Conservation (phyloP, 2,888 invertebrate species). For the Biston stratarius region DNA sequence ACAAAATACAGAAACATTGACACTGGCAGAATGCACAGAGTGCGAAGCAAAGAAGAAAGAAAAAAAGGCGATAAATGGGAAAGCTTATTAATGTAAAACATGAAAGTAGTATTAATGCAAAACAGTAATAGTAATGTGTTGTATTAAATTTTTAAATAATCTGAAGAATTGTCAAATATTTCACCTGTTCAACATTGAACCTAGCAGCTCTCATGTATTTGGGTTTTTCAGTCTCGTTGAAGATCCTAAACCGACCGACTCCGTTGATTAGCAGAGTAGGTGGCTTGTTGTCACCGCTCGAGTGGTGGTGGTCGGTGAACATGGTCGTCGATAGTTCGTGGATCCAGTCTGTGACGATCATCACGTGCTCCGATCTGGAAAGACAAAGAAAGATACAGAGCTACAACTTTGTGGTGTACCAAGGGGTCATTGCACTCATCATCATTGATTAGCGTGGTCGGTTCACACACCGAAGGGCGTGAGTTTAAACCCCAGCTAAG, state of each 20-base stretch:
- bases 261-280: constrained; percentile 94
- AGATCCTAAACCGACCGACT: constrained; percentile 87
- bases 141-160: neutral
- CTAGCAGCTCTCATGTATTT: constrained; percentile 87
- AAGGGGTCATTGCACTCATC: too few species aligned
- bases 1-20: too few species aligned
- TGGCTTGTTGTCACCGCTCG: constrained; percentile 93
- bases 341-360: constrained; percentile 94
- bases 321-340: constrained; percentile 90
- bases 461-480: too few species aligned
- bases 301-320: constrained; percentile 95
- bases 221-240: constrained; percentile 68
- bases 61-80: too few species aligned
- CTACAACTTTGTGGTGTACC: too few species aligned
- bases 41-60: too few species aligned
- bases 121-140: neutral
- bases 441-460: too few species aligned
- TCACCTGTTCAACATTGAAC: constrained; percentile 89
- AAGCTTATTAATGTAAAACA: too few species aligned
- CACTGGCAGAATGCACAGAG: too few species aligned
- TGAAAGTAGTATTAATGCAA: neutral
- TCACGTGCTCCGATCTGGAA: constrained; percentile 88
- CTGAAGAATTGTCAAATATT: constrained; percentile 3
- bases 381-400: too few species aligned
- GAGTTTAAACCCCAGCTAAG: too few species aligned